A percentile compares a stretch with the other conserved stretches of the same genome.
phyloP scores from a whole-genome alignment of 2,797 vertebrate genomes.

The Phalanger gymnotis region DNA sequence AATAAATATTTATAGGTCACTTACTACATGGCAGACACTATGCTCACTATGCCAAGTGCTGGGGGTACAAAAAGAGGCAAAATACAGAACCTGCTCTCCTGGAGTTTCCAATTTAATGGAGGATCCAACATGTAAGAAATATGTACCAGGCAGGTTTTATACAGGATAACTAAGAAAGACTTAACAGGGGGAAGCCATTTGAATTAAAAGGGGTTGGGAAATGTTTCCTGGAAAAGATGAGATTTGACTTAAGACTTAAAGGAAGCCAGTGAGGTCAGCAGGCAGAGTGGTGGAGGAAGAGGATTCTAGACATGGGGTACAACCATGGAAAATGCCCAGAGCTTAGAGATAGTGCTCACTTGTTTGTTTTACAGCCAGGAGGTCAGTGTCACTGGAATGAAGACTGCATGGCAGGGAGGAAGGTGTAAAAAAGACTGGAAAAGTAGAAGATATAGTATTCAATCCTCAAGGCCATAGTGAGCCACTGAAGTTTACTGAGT shows the following conservation, averaged over 20 bases:
- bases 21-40: too few relatives aligned
- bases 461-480: neutral
- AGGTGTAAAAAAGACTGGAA: neutral
- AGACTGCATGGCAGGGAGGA: neutral
- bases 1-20: too few relatives aligned
- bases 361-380: neutral
- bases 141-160: too few relatives aligned
- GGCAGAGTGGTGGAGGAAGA: neutral
- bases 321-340: neutral
- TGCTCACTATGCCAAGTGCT: too few relatives aligned
- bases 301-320: neutral
- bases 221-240: neutral
- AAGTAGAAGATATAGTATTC: neutral
- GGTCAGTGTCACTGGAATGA: neutral
- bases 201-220: too few relatives aligned
- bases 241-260: neutral
- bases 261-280: neutral
- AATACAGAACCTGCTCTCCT: too few relatives aligned
- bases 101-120: too few relatives aligned
- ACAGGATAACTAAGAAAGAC: too few relatives aligned
- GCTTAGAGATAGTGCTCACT: too few relatives aligned
- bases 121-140: too few relatives aligned
- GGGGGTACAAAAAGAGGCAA: too few relatives aligned
- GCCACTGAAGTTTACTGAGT: neutral
- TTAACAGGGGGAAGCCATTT: too few relatives aligned